A percentile compares a stretch with the other conserved stretches of the same genome.
These are phyloP conservation scores for Ranitomeya variabilis DNA, from an alignment of 2,113 vertebrate genomes.

Conservation along the genomic window DNA sequence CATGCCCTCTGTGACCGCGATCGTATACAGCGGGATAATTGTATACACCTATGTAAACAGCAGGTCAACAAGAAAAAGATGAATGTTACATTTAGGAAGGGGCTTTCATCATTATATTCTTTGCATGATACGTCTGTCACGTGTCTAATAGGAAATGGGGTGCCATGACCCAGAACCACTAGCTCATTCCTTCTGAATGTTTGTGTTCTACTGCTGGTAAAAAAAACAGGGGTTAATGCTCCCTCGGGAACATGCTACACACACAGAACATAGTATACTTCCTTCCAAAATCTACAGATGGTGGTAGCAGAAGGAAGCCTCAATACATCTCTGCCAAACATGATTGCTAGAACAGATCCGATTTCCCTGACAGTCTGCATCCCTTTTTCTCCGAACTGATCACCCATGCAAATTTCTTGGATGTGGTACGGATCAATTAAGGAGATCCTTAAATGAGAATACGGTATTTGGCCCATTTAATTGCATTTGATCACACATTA, in stretches of 20 bases:
- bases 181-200: conserved; percentile 36
- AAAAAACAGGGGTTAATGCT: conserved; percentile 33
- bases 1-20: too few species aligned
- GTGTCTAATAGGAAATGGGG: conserved; percentile 25
- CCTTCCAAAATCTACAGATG: conserved; percentile 38
- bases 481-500: conserved; percentile 12
- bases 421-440: conserved; percentile 8
- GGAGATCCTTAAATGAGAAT: neutral
- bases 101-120: neutral
- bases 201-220: conserved; percentile 36
- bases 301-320: conserved; percentile 48
- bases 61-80: neutral
- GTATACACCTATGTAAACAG: neutral
- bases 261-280: neutral
- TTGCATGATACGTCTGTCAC: neutral
- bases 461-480: neutral
- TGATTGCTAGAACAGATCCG: conserved; percentile 57
- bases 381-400: conserved; percentile 63
- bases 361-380: conserved; percentile 61
- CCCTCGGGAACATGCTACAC: neutral
- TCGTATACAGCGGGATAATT: neutral
- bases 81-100: neutral
- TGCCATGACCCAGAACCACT: conserved; percentile 42
- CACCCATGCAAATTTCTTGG: conserved; percentile 16
- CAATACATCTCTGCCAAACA: conserved; percentile 52